phyloP scores from a whole-genome alignment of 2,113 vertebrate genomes.

The Cercopithecus mona region DNA sequence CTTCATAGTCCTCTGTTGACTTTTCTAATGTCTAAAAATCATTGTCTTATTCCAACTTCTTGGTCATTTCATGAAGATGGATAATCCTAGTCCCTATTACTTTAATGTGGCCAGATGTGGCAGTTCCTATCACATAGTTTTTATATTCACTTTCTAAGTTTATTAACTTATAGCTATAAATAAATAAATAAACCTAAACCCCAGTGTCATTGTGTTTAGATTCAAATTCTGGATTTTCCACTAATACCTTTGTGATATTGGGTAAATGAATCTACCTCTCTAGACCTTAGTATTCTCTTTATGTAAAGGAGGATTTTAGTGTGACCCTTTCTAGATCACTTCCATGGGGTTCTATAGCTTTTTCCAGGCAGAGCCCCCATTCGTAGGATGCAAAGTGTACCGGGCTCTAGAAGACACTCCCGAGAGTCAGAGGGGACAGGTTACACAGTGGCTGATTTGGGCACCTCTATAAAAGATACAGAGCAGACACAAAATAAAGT shows the following conservation, averaged over 20 bases:
- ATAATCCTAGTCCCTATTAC: neutral
- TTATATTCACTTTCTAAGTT: neutral
- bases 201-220: neutral
- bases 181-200: neutral
- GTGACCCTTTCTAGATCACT: neutral
- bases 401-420: neutral
- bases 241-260: neutral
- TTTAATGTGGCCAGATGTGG: neutral
- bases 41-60: neutral
- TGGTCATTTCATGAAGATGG: neutral
- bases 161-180: neutral
- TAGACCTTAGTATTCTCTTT: neutral
- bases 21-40: neutral
- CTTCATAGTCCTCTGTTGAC: neutral
- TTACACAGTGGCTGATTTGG: neutral
- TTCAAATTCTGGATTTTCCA: neutral
- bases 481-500: neutral
- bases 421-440: neutral
- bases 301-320: neutral
- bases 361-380: neutral
- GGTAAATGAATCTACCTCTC: neutral
- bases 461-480: neutral
- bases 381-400: neutral
- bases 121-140: neutral
- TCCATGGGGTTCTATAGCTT: neutral